Evolutionary conservation across 2,888 invertebrate species (phyloP), one percentile per base, ranked within the genome.

Genomic region (Chromoteleia sp.): DNA sequence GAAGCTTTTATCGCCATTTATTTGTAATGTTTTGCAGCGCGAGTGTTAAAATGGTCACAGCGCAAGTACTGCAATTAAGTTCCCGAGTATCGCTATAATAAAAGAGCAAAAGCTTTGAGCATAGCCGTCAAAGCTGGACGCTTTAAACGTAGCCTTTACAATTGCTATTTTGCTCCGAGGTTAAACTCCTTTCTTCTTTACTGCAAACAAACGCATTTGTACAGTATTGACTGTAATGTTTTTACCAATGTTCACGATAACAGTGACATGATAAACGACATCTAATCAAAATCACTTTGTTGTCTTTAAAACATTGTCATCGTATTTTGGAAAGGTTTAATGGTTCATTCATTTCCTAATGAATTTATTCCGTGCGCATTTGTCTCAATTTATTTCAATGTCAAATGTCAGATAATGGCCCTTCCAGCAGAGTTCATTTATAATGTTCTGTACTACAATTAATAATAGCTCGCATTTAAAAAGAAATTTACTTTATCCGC

Each of bases 121-220:
- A 33, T 17, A n/a, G 0, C 41, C 61, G 41, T 52, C 19, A 73
- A 61, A 48, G 43, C 58, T 21, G 36, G 36, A 36, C 58, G 25
- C 58, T 70, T 25, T 70, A 58, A 7, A 58, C 36, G 29, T 33
- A 33, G 33, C 52, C 43, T 61, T 61, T 41, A 19, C 61, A 50
- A 52, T 50, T 58, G 48, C 48, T 58, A 58, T 71, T 71, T 52
- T 52, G 17, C 59, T 52, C 33, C 25, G 30, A 39, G 39, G 19
- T 71, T 45, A 76, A 78, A 85, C 71, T 84, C 86, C 86, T 86
- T 86, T 86, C 70, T 74, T 19, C 30, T 77, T 76, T 84, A 84
- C 17, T 84, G 85, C 85, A 77, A 85, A 81, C 83, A 82, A 65
- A 56, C 25, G 10, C 12, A 33, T 45, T 45, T 50, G 2, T 45